phyloP scores from a whole-genome alignment of 2,797 vertebrate species.

The Urosaurus nigricauda region DNA sequence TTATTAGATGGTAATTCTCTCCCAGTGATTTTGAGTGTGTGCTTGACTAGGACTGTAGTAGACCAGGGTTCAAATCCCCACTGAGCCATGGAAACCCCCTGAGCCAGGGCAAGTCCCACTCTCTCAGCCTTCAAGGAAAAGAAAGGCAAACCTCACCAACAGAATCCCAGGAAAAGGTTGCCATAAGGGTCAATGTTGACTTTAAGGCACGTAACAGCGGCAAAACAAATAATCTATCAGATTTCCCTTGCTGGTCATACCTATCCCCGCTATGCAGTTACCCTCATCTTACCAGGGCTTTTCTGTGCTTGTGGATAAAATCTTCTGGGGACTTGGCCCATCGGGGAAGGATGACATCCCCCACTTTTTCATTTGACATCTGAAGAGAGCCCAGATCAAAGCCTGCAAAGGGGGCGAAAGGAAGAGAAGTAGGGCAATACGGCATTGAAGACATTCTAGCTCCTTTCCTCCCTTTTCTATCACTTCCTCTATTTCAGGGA shows the following conservation, averaged over 20 bases:
- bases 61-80: no score
- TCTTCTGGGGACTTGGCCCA: conserved; percentile 94
- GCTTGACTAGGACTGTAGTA: no score
- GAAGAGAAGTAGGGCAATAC: background rate
- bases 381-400: conserved; percentile 94
- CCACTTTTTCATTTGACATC: conserved; percentile 90
- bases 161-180: background rate
- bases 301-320: conserved; percentile 93
- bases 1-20: no score
- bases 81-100: no score
- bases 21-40: no score
- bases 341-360: conserved; percentile 87
- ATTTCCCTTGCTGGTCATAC: no score
- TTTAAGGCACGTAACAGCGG: background rate
- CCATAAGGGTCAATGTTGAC: background rate
- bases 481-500: background rate
- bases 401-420: conserved; percentile 68
- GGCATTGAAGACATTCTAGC: background rate
- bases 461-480: background rate
- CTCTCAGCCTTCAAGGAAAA: background rate
- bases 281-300: conserved; percentile 86
- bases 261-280: background rate
- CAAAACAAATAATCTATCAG: no score
- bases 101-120: background rate
- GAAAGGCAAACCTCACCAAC: background rate